Percentiles rank a stretch among this genome's conserved stretches.
Evolutionary conservation across 2,113 vertebrate genomes (phyloP).

Genomic region (Petromus typicus): DNA sequence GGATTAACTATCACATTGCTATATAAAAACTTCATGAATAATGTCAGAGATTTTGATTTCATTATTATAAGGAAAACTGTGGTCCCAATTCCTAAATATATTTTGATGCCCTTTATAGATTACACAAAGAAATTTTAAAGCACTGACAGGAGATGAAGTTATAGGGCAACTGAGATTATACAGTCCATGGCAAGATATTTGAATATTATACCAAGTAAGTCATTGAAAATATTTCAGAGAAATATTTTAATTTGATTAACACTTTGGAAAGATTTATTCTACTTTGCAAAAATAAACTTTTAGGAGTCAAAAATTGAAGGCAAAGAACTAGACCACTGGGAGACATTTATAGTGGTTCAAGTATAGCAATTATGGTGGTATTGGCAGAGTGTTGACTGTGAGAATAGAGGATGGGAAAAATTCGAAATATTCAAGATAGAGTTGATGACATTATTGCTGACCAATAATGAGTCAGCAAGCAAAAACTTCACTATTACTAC

Average conservation of each 20-base stretch:
- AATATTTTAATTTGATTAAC: not conserved
- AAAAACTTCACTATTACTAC: not conserved
- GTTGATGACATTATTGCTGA: not conserved
- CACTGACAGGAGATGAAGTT: not conserved
- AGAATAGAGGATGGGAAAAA: not conserved
- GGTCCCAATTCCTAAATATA: constrained; percentile 11
- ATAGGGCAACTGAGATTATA: not conserved
- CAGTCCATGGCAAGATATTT: not conserved
- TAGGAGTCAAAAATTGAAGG: not conserved
- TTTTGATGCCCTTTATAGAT: not conserved
- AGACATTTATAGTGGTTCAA: not conserved
- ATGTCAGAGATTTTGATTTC: not conserved
- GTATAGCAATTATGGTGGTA: not conserved
- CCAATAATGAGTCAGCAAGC: not conserved
- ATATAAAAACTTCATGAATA: not conserved
- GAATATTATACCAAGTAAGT: not conserved
- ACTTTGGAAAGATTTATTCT: constrained; percentile 22
- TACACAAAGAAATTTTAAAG: not conserved
- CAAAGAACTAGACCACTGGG: not conserved
- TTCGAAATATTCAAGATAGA: not conserved
- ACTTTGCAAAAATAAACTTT: not conserved
- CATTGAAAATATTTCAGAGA: not conserved
- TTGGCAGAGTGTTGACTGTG: not conserved
- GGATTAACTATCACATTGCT: not conserved
- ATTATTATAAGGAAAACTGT: not conserved